Evolutionary conservation across 2,888 invertebrate genomes (phyloP).

Genomic region (Aleiodes leptofemur): DNA sequence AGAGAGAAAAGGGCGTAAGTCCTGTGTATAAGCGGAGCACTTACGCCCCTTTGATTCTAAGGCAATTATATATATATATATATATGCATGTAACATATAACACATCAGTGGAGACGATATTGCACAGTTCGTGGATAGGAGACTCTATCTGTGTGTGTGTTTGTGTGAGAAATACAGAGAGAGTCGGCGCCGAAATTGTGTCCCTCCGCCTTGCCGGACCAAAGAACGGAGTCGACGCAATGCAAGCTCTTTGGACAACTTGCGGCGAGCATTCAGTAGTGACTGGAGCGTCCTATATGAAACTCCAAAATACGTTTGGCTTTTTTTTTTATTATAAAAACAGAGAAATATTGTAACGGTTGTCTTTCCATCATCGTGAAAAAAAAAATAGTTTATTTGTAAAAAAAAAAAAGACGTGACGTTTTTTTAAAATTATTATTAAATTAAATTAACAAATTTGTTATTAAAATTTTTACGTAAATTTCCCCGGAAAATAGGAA

Average conservation of each 20-base stretch:
- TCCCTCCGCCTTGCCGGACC: constrained; percentile 57
- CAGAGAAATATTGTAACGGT: not conserved
- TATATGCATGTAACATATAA: constrained; percentile 35
- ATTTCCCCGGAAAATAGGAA: not conserved
- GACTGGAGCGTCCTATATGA: constrained; percentile 69
- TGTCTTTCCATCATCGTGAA: not conserved
- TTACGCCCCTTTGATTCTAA: too few species aligned
- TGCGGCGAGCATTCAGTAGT: constrained; percentile 74
- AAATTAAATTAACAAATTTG: too few species aligned
- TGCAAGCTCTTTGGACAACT: constrained; percentile 70
- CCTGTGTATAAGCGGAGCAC: too few species aligned
- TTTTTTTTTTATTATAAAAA: not conserved
- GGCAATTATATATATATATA: not conserved
- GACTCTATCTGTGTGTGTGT: too few species aligned
- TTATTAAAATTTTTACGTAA: not conserved
- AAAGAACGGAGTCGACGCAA: constrained; percentile 73
- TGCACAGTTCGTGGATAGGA: constrained; percentile 12
- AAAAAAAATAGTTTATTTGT: not conserved
- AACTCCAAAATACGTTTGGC: constrained; percentile 47
- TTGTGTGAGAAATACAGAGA: constrained; percentile 51
- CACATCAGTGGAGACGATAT: constrained; percentile 21
- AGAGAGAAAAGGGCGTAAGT: too few species aligned
- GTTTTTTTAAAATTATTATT: not conserved
- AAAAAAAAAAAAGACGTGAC: not conserved
- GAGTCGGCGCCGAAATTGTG: constrained; percentile 54